Evolutionary conservation across 1,140 invertebrate species (phyloP).

Genomic region (Varroa destructor): DNA sequence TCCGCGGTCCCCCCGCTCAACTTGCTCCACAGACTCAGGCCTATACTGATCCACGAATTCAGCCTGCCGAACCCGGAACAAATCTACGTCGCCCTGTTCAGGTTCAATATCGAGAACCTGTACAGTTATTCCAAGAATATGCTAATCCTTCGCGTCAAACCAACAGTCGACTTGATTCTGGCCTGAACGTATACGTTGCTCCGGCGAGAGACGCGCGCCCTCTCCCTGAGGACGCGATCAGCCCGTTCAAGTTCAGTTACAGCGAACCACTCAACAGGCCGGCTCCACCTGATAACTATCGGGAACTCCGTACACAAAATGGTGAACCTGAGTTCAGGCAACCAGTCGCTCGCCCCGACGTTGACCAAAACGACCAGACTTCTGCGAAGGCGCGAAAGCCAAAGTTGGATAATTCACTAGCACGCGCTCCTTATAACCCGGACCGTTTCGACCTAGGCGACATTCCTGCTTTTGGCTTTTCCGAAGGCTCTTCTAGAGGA

Average conservation of each 20-base stretch:
- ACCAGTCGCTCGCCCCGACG: neutral
- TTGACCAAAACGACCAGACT: neutral
- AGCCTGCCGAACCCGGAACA: conserved; percentile 5
- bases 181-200: conserved; percentile 18
- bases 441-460: conserved; percentile 17
- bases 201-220: neutral
- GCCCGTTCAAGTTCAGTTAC: conserved; percentile 24
- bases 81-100: conserved; percentile 2
- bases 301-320: neutral
- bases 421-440: conserved; percentile 5
- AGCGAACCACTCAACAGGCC: neutral
- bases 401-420: conserved; percentile 4
- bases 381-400: neutral
- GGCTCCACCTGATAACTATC: neutral
- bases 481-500: neutral
- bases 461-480: conserved; percentile 9
- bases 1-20: conserved; percentile 1
- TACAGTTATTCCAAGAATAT: conserved; percentile 6
- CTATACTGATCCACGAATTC: neutral
- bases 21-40: neutral
- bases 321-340: neutral
- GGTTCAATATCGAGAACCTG: conserved; percentile 7
- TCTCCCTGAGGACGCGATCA: conserved; percentile 12
- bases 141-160: conserved; percentile 17
- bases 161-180: neutral